Evolutionary conservation across 2,113 vertebrate genomes (phyloP), one percentile per base, ranked within the genome.

Genomic region (Paradisaea rubra): DNA sequence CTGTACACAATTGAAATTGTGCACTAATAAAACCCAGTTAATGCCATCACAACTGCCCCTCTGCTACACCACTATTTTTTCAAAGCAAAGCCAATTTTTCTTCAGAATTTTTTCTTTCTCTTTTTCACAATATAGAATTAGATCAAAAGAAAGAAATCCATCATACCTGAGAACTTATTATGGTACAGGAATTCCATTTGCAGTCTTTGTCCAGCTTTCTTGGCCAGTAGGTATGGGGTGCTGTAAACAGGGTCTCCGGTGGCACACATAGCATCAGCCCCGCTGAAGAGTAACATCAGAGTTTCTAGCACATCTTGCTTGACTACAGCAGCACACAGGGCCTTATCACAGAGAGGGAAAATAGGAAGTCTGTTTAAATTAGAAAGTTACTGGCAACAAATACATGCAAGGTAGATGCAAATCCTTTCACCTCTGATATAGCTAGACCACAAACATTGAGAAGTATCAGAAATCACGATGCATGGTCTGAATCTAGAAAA

Each of bases 131-230:
- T 13, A 56, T 19, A 65, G 64, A 60, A 79, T 72, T 27, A 77
- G 31, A 70, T 27, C 18, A 44, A 91, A 54, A 16, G 19, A 37
- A 77, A 78, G 10, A 86, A 76, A 57, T 31, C 8, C 21, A 78
- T 63, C 74, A 35, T 86, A 99, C 99, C 99, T 89, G 98, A 99
- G 44, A 99, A 99, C 71, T 99, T 99, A 97, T 99, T 99, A 65
- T 99, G 99, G 95, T 99, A 98, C 65, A 99, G 97, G 84, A 99
- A 99, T 96, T 99, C 99, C 99, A 99, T 99, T 53, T 99, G 99
- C 33, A 99, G 97, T 45, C 98, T 98, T 93, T 99, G 99, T 23
- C 99, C 98, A 6, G 98, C 98, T 54, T 98, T 99, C 94, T 99
- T 99, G 89, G 99, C 99, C 97, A 99, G 15, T 25, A 99, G 97